phyloP scores from a whole-genome alignment of 2,888 invertebrate species.

The Serrognathus titanus region DNA sequence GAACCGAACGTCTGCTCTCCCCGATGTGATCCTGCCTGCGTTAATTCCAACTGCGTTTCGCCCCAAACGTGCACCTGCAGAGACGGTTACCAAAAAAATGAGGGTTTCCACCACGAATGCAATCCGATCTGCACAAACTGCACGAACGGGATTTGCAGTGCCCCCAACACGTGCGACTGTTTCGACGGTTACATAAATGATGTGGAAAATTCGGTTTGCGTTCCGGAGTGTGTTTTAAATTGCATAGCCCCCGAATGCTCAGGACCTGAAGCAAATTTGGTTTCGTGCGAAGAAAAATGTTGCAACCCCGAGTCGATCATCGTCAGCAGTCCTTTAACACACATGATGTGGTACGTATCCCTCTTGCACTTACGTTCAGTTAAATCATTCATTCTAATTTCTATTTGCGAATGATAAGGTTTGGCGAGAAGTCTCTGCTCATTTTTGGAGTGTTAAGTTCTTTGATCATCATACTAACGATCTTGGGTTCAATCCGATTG shows the following conservation, averaged over 20 bases:
- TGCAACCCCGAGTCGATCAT: conserved; percentile 25
- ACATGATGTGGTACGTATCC: no score
- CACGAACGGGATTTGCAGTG: conserved; percentile 38
- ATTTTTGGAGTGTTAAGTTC: no score
- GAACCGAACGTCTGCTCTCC: conserved; percentile 31
- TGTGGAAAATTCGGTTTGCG: conserved; percentile 22
- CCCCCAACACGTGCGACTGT: conserved; percentile 25
- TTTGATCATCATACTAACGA: no score
- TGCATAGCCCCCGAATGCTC: conserved; percentile 34
- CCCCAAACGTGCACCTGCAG: conserved; percentile 22
- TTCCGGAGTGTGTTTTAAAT: conserved; percentile 30
- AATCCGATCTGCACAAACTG: conserved; percentile 17
- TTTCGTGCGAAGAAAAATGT: conserved; percentile 32
- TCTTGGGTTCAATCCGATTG: no score
- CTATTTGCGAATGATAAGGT: no score
- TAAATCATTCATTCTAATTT: no score
- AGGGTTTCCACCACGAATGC: conserved; percentile 9
- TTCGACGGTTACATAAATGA: conserved; percentile 31
- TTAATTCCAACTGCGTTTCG: conserved; percentile 28
- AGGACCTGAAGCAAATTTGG: not conserved
- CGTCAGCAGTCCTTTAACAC: no score
- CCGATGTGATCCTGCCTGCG: conserved; percentile 25
- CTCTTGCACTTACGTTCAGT: no score
- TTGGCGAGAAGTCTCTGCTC: no score
- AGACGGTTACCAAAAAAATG: conserved; percentile 1